phyloP scores from a whole-genome alignment of 2,797 vertebrate genomes.

The Falco peregrinus region DNA sequence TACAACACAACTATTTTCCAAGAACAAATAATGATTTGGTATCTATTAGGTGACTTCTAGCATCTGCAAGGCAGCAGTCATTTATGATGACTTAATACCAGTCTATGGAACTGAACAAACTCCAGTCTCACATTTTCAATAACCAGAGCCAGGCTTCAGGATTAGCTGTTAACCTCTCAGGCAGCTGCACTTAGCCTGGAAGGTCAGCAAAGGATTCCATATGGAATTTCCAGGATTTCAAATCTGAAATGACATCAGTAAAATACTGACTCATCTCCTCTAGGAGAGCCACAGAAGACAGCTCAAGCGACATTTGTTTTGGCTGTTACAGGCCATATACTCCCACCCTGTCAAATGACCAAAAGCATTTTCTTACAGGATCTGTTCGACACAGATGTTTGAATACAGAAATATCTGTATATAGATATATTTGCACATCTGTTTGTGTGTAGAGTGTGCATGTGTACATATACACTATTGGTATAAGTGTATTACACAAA shows the following conservation, averaged over 20 bases:
- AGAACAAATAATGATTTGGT: neutral
- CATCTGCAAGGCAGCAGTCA: neutral
- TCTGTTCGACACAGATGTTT: neutral
- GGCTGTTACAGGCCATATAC: neutral
- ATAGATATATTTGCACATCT: neutral
- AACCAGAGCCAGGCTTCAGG: neutral
- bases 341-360: neutral
- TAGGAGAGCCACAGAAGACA: neutral
- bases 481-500: neutral
- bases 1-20: neutral
- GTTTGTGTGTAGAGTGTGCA: accelerated
- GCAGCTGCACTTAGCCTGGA: neutral
- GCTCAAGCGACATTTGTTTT: neutral
- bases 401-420: neutral
- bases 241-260: neutral
- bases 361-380: neutral
- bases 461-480: accelerated
- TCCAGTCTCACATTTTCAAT: neutral
- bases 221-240: neutral
- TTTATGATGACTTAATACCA: neutral
- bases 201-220: neutral
- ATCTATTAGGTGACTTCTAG: neutral
- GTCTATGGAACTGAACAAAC: neutral
- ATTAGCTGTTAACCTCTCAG: neutral
- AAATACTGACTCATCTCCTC: neutral